phyloP scores from a whole-genome alignment of 2,797 vertebrate species.

The Xiphophorus birchmanni region DNA sequence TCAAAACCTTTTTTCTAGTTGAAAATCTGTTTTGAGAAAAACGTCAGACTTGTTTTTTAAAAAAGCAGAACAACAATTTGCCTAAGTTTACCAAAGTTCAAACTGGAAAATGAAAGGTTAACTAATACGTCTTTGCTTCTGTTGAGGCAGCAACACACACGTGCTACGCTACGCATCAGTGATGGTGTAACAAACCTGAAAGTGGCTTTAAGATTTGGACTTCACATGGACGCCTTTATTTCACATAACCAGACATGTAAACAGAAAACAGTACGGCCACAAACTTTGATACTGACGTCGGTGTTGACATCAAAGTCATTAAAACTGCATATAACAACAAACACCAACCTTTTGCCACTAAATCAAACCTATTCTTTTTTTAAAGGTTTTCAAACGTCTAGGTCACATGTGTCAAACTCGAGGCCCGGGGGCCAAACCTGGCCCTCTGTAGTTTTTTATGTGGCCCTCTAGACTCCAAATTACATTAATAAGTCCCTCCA shows the following conservation, averaged over 20 bases:
- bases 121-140: not conserved
- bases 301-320: not conserved
- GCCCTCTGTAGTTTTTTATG: too few species aligned
- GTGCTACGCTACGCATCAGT: not conserved
- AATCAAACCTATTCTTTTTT: not conserved
- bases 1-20: not conserved
- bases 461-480: too few species aligned
- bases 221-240: not conserved
- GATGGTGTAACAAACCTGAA: not conserved
- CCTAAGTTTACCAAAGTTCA: not conserved
- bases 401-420: too few species aligned
- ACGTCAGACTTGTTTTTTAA: not conserved
- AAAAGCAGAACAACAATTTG: not conserved
- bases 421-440: too few species aligned
- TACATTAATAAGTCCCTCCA: too few species aligned
- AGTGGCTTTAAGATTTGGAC: not conserved
- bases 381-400: not conserved
- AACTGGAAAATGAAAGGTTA: not conserved
- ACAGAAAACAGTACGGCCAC: not conserved
- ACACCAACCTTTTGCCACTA: not conserved
- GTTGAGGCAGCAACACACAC: not conserved
- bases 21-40: not conserved
- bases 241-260: not conserved
- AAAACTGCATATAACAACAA: not conserved
- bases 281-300: not conserved